Base-by-base conservation (phyloP, 2,113 vertebrate species). In the Gnathonemus longibarbis region DNA sequence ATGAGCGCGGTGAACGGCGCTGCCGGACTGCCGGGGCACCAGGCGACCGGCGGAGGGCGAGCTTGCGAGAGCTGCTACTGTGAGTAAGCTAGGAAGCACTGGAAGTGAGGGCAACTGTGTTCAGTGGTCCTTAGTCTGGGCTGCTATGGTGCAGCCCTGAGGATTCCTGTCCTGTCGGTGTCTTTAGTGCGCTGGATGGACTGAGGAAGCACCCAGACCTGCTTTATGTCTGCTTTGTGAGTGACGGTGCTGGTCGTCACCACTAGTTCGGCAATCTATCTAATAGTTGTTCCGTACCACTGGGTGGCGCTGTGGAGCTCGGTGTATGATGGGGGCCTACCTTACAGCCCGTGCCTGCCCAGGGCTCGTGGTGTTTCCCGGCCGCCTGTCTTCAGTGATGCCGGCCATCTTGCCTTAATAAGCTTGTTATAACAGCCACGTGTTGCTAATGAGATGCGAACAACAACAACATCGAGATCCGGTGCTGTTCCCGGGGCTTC, bases 51-150 rank as follows among this genome's bases (percentile, higher is more conserved):
- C 48, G 93, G 97, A n/a, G 97, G 97, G 42, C 95, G 98, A 52
- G 97, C 98, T 91, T 99, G 98, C 93, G 98, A 99, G 95, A 99
- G 98, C 93, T 99, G 98, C 94, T 99, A 97, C 1, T 96, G 98
- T 99, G 94, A 98, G 97, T 96, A 90, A 50, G 45, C 48, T n/a
- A 31, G 50, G 49, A 13, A 56, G 31, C n/a, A 31, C n/a, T 31
- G 89, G 11, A 46, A 84, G n/a, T 50, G 27, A 27, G 27, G 49
- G 31, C 31, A 8, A 7, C n/a, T 3, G 48, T 27, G n/a, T 66
- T 10, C 62, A 11, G 62, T 27, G n/a, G 62, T 11, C 10, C n/a
- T 66, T 66, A 31, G 62, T 31, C n/a, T 66, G n/a, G 62, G 62
- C 62, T 11, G 62, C 62, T 66, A 0, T 66, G 62, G 62, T 13